phyloP scores from a whole-genome alignment of 2,888 invertebrate species.

The Nomada fucata region DNA sequence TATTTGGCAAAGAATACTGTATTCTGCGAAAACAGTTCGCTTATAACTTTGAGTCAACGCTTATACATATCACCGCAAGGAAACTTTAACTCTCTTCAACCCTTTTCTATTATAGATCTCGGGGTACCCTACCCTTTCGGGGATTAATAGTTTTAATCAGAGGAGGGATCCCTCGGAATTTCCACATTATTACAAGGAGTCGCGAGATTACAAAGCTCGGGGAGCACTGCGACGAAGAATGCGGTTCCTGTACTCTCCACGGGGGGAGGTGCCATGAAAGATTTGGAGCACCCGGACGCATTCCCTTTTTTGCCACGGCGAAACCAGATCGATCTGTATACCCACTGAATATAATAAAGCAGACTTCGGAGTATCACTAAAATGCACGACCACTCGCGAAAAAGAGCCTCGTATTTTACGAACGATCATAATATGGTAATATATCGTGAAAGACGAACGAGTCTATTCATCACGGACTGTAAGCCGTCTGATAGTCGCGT shows the following conservation, averaged over 20 bases:
- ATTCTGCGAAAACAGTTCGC: too few species aligned
- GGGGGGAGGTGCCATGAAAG: slow-evolving; percentile 14
- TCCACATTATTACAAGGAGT: background rate
- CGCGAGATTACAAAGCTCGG: slow-evolving; percentile 30
- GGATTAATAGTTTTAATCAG: slow-evolving; percentile 31
- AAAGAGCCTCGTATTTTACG: background rate
- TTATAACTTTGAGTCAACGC: background rate
- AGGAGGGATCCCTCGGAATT: slow-evolving; percentile 4
- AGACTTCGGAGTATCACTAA: slow-evolving; percentile 7
- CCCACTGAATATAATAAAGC: slow-evolving; percentile 31
- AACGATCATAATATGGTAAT: background rate
- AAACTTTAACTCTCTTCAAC: background rate
- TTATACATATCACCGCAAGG: background rate
- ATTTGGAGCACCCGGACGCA: slow-evolving; percentile 25
- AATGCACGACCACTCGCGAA: background rate
- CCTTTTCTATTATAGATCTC: too few species aligned
- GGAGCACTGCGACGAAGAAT: slow-evolving; percentile 37
- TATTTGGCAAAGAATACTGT: too few species aligned
- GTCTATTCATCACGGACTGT: slow-evolving; percentile 25
- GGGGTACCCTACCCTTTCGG: background rate
- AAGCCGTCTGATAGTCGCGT: background rate
- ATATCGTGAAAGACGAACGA: background rate
- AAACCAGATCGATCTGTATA: slow-evolving; percentile 34
- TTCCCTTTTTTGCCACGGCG: slow-evolving; percentile 25
- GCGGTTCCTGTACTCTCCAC: slow-evolving; percentile 23